Evolutionary conservation across 1,140 invertebrate species (phyloP), one percentile per base, ranked within the genome.

Genomic region (Marisa cornuarietis): DNA sequence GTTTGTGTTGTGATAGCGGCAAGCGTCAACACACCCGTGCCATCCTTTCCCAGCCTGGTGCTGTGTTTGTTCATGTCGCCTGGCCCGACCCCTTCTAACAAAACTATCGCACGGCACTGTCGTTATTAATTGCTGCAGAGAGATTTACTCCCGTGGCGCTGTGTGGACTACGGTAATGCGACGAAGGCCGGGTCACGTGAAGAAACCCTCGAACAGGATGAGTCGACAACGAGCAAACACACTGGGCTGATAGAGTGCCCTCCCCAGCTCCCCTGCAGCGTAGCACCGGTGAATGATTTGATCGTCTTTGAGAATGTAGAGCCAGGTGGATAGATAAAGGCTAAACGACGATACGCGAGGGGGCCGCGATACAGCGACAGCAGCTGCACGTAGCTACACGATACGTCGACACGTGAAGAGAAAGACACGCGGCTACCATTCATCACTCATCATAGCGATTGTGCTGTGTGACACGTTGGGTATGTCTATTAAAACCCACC

Each of bases 51-150:
- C 54, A 22, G 24, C 49, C 42, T n/a, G 71, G 49, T 52, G 71
- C 52, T 54, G 13, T 73, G 71, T 73, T 73, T 73, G 71, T 49
- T 52, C 71, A 54, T 52, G 49, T 54, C 51, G 22, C 26, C 58
- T 51, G 22, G 49, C 51, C 11, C 31, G 63, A 68, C 42, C 76
- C 63, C 62, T 51, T 52, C 66, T 77, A 63, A 77, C 76, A 77
- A 63, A 77, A 77, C 76, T 68, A 69, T 77, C 76, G 49, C 66
- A 31, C 66, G 63, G 66, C 42, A 77, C 66, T 77, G 76, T 66
- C 76, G 66, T 77, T 77, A 77, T 77, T 77, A 77, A 77, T 77
- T 63, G 66, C 76, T 69, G 66, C 76, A 66, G 65, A 65, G 62
- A 68, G 76, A 69, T 77, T 77, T 77, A 77, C 63, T 63, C 52